Percentiles rank a stretch among this genome's conserved stretches.
phyloP scores from a whole-genome alignment of 2,113 vertebrate species.

The Willisornis vidua region DNA sequence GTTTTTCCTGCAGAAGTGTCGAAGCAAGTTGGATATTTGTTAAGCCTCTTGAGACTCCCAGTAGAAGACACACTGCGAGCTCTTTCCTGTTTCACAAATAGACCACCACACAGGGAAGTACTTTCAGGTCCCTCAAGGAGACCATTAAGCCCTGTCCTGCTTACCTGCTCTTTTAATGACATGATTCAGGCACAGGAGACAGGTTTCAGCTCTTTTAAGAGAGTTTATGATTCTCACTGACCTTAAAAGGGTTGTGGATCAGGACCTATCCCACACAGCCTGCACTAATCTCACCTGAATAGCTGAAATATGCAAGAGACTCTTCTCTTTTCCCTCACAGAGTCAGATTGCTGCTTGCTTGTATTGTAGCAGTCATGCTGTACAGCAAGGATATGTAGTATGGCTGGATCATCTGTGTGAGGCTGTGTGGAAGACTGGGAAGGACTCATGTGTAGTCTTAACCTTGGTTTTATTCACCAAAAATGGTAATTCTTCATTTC shows the following conservation, averaged over 20 bases:
- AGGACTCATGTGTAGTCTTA: neutral
- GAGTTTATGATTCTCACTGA: neutral
- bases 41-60: neutral
- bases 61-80: neutral
- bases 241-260: neutral
- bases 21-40: neutral
- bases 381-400: neutral
- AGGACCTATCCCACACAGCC: neutral
- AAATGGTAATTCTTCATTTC: neutral
- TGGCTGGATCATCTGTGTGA: neutral
- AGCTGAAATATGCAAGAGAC: neutral
- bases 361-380: rapidly evolving
- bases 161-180: neutral
- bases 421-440: neutral
- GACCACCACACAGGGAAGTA: neutral
- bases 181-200: neutral
- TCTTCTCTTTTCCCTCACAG: neutral
- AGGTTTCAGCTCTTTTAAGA: neutral
- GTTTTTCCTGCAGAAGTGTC: neutral
- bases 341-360: neutral
- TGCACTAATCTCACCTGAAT: neutral
- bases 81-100: neutral
- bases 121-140: neutral
- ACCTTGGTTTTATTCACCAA: neutral
- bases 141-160: neutral